Conservation (phyloP, 2,888 invertebrate genomes). For the Sinohyriopsis cumingii region DNA sequence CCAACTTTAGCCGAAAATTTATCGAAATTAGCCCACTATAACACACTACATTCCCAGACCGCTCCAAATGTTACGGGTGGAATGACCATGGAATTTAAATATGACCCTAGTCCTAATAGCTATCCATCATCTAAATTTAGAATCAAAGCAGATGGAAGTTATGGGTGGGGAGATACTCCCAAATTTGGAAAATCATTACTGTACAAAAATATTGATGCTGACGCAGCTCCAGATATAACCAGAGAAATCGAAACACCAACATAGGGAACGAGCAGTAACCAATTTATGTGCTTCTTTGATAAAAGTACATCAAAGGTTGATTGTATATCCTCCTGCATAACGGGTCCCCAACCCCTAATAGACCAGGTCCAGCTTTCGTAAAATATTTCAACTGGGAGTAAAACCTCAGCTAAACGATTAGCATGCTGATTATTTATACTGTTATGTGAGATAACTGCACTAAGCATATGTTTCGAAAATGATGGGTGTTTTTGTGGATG, state of each 20-base stretch:
- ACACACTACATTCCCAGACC: conserved; percentile 12
- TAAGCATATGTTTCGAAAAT: too few relatives aligned
- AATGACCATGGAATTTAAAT: conserved; percentile 40
- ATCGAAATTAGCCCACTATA: conserved; percentile 33
- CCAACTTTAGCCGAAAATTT: conserved; percentile 36
- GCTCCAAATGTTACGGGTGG: conserved; percentile 10
- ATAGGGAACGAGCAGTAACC: too few relatives aligned
- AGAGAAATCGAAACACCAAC: conserved; percentile 31
- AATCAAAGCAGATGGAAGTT: conserved; percentile 32
- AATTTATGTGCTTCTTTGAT: too few relatives aligned
- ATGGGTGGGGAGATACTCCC: conserved; percentile 24
- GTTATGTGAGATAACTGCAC: too few relatives aligned
- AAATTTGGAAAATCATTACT: conserved; percentile 30
- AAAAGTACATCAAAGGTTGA: too few relatives aligned
- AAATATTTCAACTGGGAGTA: too few relatives aligned
- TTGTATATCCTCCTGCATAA: too few relatives aligned
- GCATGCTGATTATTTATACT: too few relatives aligned
- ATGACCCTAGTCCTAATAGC: conserved; percentile 27
- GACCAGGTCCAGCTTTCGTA: too few relatives aligned
- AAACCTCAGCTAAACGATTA: too few relatives aligned
- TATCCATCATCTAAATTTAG: conserved; percentile 38
- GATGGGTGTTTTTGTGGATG: too few relatives aligned
- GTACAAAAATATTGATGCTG: conserved; percentile 39
- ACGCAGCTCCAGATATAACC: conserved; percentile 34
- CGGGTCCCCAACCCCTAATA: too few relatives aligned